Base-by-base conservation (phyloP, 2,797 vertebrate genomes). In the Coreius guichenoti region DNA sequence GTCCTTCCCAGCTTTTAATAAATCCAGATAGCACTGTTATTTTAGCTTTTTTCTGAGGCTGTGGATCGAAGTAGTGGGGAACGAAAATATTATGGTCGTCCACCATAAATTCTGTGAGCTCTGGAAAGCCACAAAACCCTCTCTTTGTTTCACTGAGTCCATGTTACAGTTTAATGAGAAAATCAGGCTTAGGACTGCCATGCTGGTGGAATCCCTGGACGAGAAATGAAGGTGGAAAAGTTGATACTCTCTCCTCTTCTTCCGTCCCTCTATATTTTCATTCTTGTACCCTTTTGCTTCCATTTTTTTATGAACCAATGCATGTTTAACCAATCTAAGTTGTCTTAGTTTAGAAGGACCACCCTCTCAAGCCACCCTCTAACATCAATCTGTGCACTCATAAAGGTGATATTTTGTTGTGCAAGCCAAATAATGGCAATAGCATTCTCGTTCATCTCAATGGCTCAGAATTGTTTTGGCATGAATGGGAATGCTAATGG, bases 21-120 rank as follows among this genome's bases (percentile, higher is more conserved):
- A 93, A 94, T 94, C 90, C 89, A 90, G 78, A 76, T 84, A 82
- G 88, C 87, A 23, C 90, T 90, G 89, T 93, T 93, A 86, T 93
- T 93, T 89, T 87, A 90, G 89, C 86, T 85, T 85, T 92, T 70
- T 86, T 87, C 91, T 91, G 86, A 84, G 87, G 81, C 82, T 85
- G 80, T 33, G 84, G 85, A 72, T 87, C 73, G 82, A 87, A 87
- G 87, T 77, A 80, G 83, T 83, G 73, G 89, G 80, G 86, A 90
- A 88, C 83, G 83, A 90, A 92, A 91, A 91, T 89, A 93, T 94
- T 88, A 77, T 86, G 88, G 85, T 80, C 86, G 63, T 81, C 74
- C 58, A 85, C 86, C 90, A 89, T 92, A 88, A 86, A 88, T 88
- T 90, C 85, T 90, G 76, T 86, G 89, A 17, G 86, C 90, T 87